Percentiles rank a stretch among this genome's conserved stretches.
phyloP scores from a whole-genome alignment of 2,888 invertebrate species.

The Drosophila merina region DNA sequence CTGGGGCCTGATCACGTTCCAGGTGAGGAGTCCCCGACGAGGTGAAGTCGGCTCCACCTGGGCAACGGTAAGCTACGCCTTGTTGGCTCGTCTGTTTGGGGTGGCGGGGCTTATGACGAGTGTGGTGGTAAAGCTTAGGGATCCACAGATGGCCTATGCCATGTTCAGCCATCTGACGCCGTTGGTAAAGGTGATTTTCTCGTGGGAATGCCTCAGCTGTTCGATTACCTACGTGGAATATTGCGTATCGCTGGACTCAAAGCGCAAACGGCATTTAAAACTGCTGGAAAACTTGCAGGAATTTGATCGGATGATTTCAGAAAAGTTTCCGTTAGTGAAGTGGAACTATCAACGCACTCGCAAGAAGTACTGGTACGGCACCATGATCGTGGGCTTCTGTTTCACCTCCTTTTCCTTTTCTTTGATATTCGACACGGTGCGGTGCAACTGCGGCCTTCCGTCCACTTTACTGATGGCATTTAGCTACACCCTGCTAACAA shows the following conservation, averaged over 20 bases:
- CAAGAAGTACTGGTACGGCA: constrained; percentile 63
- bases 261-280: constrained; percentile 57
- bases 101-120: constrained; percentile 59
- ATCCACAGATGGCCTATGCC: constrained; percentile 57
- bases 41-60: constrained; percentile 49
- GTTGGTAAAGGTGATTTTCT: constrained; percentile 64
- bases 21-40: constrained; percentile 30
- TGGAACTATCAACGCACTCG: constrained; percentile 76
- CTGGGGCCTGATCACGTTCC: constrained; percentile 66
- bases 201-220: constrained; percentile 65
- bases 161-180: constrained; percentile 68
- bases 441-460: constrained; percentile 68
- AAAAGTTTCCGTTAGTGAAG: constrained; percentile 59
- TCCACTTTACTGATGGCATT: constrained; percentile 66
- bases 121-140: constrained; percentile 55
- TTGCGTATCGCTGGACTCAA: constrained; percentile 59
- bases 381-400: constrained; percentile 33
- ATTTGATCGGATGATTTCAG: constrained; percentile 64
- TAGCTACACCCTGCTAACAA: constrained; percentile 65
- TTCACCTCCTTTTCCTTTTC: constrained; percentile 50
- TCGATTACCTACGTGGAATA: constrained; percentile 54
- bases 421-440: constrained; percentile 59
- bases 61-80: constrained; percentile 29
- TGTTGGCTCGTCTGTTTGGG: constrained; percentile 37
- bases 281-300: constrained; percentile 60